Base-by-base conservation (phyloP, 1,140 invertebrate species). In the Lordiphosa collinella region DNA sequence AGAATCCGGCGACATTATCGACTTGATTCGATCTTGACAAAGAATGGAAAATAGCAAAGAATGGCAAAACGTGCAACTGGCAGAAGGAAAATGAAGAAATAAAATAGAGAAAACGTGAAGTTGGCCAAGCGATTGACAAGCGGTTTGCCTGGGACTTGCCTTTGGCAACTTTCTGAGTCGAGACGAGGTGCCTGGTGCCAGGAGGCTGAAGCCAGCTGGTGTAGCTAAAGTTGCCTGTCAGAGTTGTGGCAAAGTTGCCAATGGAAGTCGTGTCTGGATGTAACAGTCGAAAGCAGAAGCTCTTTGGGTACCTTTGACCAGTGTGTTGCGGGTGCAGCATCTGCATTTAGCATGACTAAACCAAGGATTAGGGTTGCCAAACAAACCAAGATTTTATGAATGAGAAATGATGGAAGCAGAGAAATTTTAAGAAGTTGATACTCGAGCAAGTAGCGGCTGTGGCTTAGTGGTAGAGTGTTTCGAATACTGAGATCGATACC, bases 1-100 rank as follows among this genome's bases (percentile, higher is more conserved):
- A 64, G 71, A 84, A 72, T 60, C 78, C 52, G 71, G 67, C 58
- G 71, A 82, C 78, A 82, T 44, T 82, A 82, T 82, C 76, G 72
- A 50, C 58, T 60, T 13, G 31, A 63, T 51, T 57, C 72, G 78
- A 82, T 82, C 76, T 82, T 64, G 78, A 82, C 43, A 63, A 67
- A 41, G 43, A 70, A 31, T 51, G 47, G 36, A 58, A 48, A 46
- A 52, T 40, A 36, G 32, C 54, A 67, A n/a, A n/a, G 47, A 74
- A 80, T 74, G 59, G 53, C 60, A 55, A 79, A 78, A 78, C 74
- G 74, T 78, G 74, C 68, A 64, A 36, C 7, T 29, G 25, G 25
- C 47, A 25, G 22, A 44, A 43, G 50, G 47, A 18, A 54, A 47
- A 67, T 67, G 54, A 38, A 67, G 53, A 67, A 67, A 67, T 67